A percentile compares a stretch with the other conserved stretches of the same genome.
These are phyloP conservation scores for Oscheius sp. DNA, from an alignment of 2,888 invertebrate species.

Conservation along the genomic window DNA sequence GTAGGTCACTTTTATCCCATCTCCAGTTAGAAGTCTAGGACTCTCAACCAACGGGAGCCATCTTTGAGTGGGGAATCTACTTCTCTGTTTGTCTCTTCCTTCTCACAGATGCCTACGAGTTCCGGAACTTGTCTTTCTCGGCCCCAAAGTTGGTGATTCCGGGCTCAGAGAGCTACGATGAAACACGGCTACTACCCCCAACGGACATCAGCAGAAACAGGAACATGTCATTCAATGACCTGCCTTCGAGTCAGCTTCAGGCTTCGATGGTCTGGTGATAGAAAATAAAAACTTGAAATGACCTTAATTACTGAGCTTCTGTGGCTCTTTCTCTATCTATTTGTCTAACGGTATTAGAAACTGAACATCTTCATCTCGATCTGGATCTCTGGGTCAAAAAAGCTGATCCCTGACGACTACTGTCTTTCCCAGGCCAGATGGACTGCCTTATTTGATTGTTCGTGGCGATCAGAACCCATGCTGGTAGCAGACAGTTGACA, in stretches of 20 bases:
- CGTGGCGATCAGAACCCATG: no score
- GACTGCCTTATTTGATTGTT: no score
- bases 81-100: slow-evolving; percentile 35
- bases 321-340: slow-evolving; percentile 1
- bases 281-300: background rate
- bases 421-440: no score
- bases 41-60: slow-evolving; percentile 19
- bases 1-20: slow-evolving; percentile 2
- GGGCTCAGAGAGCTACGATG: slow-evolving; percentile 30
- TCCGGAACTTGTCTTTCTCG: slow-evolving; percentile 29
- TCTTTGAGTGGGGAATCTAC: slow-evolving; percentile 37
- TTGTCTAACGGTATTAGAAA: background rate
- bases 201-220: slow-evolving; percentile 8
- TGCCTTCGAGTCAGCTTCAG: slow-evolving; percentile 25
- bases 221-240: slow-evolving; percentile 33
- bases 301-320: background rate
- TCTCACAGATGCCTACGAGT: slow-evolving; percentile 39
- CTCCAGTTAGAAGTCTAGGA: slow-evolving; percentile 20
- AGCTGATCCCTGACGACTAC: no score
- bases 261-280: slow-evolving; percentile 30
- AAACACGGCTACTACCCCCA: slow-evolving; percentile 10
- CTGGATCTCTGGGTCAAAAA: no score
- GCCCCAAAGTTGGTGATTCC: slow-evolving; percentile 38
- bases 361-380: no score
- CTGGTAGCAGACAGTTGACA: slow-evolving; percentile 12